Percentiles rank a stretch among this genome's conserved stretches.
These are phyloP conservation scores for Muntiacus muntjak DNA, from an alignment of 2,113 vertebrate species.

Conservation along the genomic window DNA sequence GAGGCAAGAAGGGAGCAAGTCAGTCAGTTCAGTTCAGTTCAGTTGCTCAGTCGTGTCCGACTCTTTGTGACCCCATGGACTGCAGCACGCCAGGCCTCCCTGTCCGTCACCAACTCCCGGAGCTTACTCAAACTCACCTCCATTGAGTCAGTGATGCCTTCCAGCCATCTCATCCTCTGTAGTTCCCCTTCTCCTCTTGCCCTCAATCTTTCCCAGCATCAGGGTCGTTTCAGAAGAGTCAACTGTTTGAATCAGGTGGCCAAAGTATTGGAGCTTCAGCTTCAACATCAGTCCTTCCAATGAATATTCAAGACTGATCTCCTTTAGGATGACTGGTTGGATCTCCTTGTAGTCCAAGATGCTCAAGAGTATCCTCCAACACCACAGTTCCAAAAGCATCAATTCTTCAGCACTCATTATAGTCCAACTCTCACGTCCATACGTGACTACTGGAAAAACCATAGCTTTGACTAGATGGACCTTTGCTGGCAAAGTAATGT, in stretches of 20 bases:
- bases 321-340: neutral
- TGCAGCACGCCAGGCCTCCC: neutral
- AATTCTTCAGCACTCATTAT: fast-evolving
- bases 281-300: neutral
- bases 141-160: neutral
- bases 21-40: neutral
- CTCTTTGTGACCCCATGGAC: fast-evolving
- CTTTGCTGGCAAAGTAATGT: neutral
- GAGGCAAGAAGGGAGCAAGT: fast-evolving
- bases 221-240: neutral
- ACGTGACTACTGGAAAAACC: neutral
- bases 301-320: neutral
- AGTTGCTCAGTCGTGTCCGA: fast-evolving
- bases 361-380: neutral
- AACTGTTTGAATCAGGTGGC: neutral
- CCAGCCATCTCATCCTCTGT: neutral
- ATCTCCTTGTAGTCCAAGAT: neutral
- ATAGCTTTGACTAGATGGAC: neutral
- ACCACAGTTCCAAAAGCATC: neutral
- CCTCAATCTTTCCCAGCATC: neutral
- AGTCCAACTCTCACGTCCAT: neutral
- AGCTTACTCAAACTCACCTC: neutral
- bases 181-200: fast-evolving
- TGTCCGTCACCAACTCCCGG: neutral
- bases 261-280: neutral